phyloP scores from a whole-genome alignment of 1,140 invertebrate genomes.

The Eriosoma lanigerum region DNA sequence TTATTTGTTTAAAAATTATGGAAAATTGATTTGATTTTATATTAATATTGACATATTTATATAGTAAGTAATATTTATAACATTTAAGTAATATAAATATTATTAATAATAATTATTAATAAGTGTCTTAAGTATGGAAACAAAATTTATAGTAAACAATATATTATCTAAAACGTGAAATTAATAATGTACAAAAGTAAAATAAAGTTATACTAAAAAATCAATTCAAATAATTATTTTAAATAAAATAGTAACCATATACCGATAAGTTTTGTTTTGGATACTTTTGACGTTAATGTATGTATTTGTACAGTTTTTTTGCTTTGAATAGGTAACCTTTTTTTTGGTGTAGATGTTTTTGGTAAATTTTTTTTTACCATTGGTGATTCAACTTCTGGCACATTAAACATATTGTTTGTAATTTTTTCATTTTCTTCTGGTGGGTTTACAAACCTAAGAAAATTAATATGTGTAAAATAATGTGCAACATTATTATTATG shows the following conservation, averaged over 20 bases:
- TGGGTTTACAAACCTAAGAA: conserved; percentile 24
- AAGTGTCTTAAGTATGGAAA: too few relatives aligned
- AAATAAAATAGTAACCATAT: not conserved
- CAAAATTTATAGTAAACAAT: too few relatives aligned
- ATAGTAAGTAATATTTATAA: too few relatives aligned
- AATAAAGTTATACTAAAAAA: too few relatives aligned
- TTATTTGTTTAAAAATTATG: not conserved
- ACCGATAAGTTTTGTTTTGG: conserved; percentile 15
- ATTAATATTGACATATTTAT: too few relatives aligned
- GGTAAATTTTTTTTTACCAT: conserved; percentile 6
- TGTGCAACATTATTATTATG: not conserved
- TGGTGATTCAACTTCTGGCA: conserved; percentile 43
- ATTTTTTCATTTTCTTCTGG: not conserved
- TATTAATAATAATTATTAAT: too few relatives aligned
- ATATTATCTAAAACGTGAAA: too few relatives aligned
- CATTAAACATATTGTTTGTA: conserved; percentile 20
- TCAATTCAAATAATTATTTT: too few relatives aligned
- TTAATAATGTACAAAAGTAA: too few relatives aligned
- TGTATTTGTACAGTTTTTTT: conserved; percentile 45
- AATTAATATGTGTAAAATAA: not conserved
- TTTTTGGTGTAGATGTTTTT: conserved; percentile 6
- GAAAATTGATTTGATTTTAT: too few relatives aligned
- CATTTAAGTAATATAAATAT: too few relatives aligned
- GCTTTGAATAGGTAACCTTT: not conserved
- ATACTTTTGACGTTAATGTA: not conserved